These are phyloP conservation scores for Temnothorax rugatulus DNA, from an alignment of 2,888 invertebrate species.

Conservation along the genomic window DNA sequence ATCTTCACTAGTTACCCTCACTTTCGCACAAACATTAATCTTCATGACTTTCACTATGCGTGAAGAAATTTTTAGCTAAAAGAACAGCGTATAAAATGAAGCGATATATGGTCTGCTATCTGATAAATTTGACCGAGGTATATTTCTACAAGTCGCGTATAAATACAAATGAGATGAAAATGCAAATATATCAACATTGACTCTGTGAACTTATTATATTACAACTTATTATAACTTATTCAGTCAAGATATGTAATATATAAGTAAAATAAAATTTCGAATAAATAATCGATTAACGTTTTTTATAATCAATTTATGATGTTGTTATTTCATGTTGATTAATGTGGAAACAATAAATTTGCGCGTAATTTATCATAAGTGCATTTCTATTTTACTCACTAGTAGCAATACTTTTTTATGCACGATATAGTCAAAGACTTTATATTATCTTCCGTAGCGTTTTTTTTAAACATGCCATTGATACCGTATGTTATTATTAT, in stretches of 20 bases:
- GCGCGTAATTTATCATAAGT: neutral
- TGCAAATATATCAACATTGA: neutral
- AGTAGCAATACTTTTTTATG: neutral
- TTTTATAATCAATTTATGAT: neutral
- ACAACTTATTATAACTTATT: too few species aligned
- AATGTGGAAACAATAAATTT: neutral
- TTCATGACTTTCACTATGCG: constrained; percentile 71
- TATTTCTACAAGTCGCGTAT: neutral
- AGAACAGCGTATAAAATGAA: constrained; percentile 33
- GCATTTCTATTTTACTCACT: neutral
- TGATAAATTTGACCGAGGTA: neutral
- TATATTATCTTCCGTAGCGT: neutral
- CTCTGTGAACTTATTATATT: neutral
- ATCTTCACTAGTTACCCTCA: constrained; percentile 60
- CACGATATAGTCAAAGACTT: neutral
- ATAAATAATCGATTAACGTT: neutral
- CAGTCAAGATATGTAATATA: neutral
- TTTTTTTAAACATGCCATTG: neutral
- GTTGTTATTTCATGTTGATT: neutral
- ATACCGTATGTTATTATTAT: neutral
- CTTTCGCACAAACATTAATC: constrained; percentile 70
- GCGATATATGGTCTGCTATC: constrained; percentile 1
- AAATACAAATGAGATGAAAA: neutral
- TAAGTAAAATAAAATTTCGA: constrained; percentile 4
- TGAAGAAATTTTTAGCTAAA: constrained; percentile 57